These are phyloP conservation scores for Hecatera dysodea DNA, from an alignment of 2,888 invertebrate species.

Conservation along the genomic window DNA sequence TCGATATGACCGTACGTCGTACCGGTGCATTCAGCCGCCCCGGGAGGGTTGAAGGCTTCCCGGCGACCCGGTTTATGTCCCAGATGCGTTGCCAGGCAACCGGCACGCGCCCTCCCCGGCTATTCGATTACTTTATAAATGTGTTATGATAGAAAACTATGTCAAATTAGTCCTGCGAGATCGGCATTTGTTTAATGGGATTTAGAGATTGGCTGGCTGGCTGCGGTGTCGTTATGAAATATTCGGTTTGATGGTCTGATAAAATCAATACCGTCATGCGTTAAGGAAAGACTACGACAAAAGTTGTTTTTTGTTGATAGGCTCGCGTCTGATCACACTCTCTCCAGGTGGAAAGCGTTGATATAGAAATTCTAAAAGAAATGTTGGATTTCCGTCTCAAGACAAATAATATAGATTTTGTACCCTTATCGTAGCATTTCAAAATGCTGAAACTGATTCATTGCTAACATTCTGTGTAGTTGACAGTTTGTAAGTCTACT, in stretches of 20 bases:
- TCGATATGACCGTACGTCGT: slow-evolving; percentile 41
- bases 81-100: slow-evolving; percentile 81
- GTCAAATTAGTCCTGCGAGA: slow-evolving; percentile 60
- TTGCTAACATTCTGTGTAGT: too few relatives aligned
- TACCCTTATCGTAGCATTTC: background rate
- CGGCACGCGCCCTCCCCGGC: slow-evolving; percentile 62
- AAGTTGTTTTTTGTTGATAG: background rate
- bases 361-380: too few relatives aligned
- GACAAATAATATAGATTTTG: too few relatives aligned
- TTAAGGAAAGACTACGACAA: background rate
- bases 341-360: too few relatives aligned
- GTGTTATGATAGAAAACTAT: slow-evolving; percentile 63
- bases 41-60: slow-evolving; percentile 64
- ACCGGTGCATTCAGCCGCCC: slow-evolving; percentile 63
- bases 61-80: slow-evolving; percentile 78
- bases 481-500: too few relatives aligned
- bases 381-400: background rate
- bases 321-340: too few relatives aligned
- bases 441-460: too few relatives aligned
- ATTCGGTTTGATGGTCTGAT: background rate
- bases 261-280: background rate
- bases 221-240: slow-evolving; percentile 4
- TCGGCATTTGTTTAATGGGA: slow-evolving; percentile 36
- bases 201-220: slow-evolving; percentile 13
- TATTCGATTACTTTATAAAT: slow-evolving; percentile 70